Conservation (phyloP, 2,113 vertebrate genomes). For the Seriola dumerili region DNA sequence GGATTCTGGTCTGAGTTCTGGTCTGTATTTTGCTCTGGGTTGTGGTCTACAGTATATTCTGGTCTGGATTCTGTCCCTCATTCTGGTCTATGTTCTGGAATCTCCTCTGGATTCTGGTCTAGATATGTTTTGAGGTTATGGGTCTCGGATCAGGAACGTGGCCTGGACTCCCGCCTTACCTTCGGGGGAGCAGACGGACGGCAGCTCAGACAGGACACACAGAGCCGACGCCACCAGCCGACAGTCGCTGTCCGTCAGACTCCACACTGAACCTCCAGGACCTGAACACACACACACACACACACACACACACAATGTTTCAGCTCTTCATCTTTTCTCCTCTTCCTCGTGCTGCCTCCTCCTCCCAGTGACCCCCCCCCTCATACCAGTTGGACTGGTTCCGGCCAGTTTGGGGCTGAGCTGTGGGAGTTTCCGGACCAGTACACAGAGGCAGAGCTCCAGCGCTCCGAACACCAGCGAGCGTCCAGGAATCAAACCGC, state of each 20-base stretch:
- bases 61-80: too few relatives aligned
- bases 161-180: conserved; percentile 78
- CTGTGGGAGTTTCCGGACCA: conserved; percentile 92
- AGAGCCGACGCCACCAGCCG: conserved; percentile 88
- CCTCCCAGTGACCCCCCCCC: not conserved
- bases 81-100: too few relatives aligned
- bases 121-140: too few relatives aligned
- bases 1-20: too few relatives aligned
- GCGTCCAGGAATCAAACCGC: conserved; percentile 92
- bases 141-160: too few relatives aligned
- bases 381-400: conserved; percentile 67
- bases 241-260: conserved; percentile 86
- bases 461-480: conserved; percentile 94
- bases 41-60: too few relatives aligned
- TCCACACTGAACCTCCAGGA: conserved; percentile 80
- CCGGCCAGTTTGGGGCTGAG: conserved; percentile 92
- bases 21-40: too few relatives aligned
- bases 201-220: conserved; percentile 91
- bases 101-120: too few relatives aligned
- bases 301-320: not conserved
- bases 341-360: not conserved
- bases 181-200: conserved; percentile 94
- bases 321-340: too few relatives aligned
- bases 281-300: conserved; percentile 50
- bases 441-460: conserved; percentile 92